Base-by-base conservation (phyloP, 2,888 invertebrate genomes). In the Zootermopsis nevadensis region DNA sequence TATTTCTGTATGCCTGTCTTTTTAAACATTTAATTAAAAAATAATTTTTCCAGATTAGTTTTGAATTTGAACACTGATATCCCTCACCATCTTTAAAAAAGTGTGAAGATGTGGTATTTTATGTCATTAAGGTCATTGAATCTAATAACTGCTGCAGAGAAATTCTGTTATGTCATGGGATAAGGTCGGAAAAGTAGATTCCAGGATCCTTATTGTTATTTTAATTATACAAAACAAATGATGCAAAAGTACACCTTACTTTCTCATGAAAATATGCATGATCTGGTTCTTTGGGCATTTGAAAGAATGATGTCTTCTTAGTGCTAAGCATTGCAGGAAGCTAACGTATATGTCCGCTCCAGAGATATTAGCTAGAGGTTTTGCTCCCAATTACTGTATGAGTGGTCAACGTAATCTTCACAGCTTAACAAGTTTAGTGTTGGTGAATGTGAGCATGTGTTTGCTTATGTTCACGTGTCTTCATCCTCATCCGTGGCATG, bases 201-300 rank as follows among this genome's bases (percentile, higher is more conserved):
- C 15, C 8, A 42, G 15, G 15, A 42, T 42, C 15, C 12, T 48
- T 48, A 12, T 19, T 48, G 48, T 60, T 4, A 60, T n/a, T 27
- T 27, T 60, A 27, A 60, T 60, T 3, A 27, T 3, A 60, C n/a
- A 60, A 27, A 60, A 60, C 27, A 60, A 60, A 24, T 74, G 74
- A 74, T 74, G 74, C 74, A 74, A 38, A 38, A 42, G 33, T 74
- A 74, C 33, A 74, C 27, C 35, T 31, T 74, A 38, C 42, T 33
- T n/a, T 35, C 33, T 19, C 15, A n/a, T 66, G 69, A 33, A 33
- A n/a, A 33, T 33, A 22, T 69, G 22, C 19, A 48, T 48, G 48
- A 48, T 48, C 48, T 48, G 48, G 33, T n/a, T 69, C 33, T 30
- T 31, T 69, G 69, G 30, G 27, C 33, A 22, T 22, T n/a, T 74